phyloP scores from a whole-genome alignment of 2,888 invertebrate genomes.

The Hoplodrina blanda region DNA sequence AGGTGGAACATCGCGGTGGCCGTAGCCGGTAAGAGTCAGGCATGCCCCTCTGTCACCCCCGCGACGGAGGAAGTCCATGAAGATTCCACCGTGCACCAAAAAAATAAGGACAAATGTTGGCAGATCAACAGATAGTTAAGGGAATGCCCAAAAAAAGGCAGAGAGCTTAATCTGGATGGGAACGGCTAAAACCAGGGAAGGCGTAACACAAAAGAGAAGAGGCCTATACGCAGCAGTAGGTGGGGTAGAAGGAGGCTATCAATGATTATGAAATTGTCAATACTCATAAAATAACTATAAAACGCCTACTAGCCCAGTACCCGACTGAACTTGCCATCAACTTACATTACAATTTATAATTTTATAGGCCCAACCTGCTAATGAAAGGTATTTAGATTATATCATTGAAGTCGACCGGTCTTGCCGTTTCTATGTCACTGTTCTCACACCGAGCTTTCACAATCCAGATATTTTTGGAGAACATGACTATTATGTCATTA shows the following conservation, averaged over 20 bases:
- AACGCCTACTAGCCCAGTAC: constrained; percentile 24
- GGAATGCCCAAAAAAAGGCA: no score
- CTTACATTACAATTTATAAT: constrained; percentile 23
- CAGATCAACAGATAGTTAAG: background rate
- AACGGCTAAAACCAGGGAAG: background rate
- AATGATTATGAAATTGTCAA: constrained; percentile 4
- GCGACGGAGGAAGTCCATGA: no score
- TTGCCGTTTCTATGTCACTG: constrained; percentile 32
- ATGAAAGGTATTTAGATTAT: constrained; percentile 42
- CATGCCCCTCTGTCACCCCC: no score
- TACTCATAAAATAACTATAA: constrained; percentile 18
- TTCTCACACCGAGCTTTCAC: constrained; percentile 48
- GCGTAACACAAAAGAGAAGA: background rate
- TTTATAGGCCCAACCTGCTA: constrained; percentile 8
- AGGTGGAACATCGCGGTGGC: no score
- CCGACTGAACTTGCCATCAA: constrained; percentile 10
- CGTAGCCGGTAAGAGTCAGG: no score
- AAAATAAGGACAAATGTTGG: no score
- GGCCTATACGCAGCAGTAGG: background rate
- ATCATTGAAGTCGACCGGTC: constrained; percentile 38
- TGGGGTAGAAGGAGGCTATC: background rate
- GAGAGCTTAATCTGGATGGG: background rate
- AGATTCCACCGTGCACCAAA: no score
- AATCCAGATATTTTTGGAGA: constrained; percentile 48
- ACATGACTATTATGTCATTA: constrained; percentile 47